Base-by-base conservation (phyloP, 2,888 invertebrate genomes). In the Stegana nigrithorax region DNA sequence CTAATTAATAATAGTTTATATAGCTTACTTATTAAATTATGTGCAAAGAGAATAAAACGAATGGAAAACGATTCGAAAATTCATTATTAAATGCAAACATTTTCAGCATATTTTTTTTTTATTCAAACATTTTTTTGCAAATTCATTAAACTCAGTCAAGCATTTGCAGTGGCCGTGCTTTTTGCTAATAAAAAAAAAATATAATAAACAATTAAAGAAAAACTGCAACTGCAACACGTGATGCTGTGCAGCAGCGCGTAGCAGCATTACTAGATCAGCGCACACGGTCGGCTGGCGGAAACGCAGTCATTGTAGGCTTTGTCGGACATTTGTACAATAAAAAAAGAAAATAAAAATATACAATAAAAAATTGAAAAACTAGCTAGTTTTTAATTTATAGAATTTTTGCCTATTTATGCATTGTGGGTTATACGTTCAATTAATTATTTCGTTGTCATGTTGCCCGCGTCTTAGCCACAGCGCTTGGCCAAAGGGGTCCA, bases 21-120 rank as follows among this genome's bases (percentile, higher is more conserved):
- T 45, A 42, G 50, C 64, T 32, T 39, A 39, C 79, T 76, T 69
- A 69, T 61, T 58, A 58, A 58, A 58, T 44, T 27, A 79, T 77
- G 78, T 79, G 80, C 80, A 79, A 75, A 77, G 32, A 14, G 67
- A 67, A 66, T 71, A 70, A 72, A 75, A 79, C 68, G 78, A 75
- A 79, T 75, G 69, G 78, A 77, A 23, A 58, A 58, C 44, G 27
- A 17, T 75, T 75, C 17, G n/a, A 29, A 14, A 36, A 36, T 17
- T 21, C 19, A 19, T 23, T 21, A 23, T 55, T 36, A 29, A 45
- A 19, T 51, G 25, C 50, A 23, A n/a, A n/a, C 50, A 23, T 25
- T 50, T 8, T 36, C 36, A n/a, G n/a, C n/a, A 10, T 12, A 19
- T 26, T 53, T 53, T 10, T 55, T 29, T n/a, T 51, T 51, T 27